These are phyloP conservation scores for Corbicula japonica DNA, from an alignment of 2,888 invertebrate genomes.

Conservation along the genomic window DNA sequence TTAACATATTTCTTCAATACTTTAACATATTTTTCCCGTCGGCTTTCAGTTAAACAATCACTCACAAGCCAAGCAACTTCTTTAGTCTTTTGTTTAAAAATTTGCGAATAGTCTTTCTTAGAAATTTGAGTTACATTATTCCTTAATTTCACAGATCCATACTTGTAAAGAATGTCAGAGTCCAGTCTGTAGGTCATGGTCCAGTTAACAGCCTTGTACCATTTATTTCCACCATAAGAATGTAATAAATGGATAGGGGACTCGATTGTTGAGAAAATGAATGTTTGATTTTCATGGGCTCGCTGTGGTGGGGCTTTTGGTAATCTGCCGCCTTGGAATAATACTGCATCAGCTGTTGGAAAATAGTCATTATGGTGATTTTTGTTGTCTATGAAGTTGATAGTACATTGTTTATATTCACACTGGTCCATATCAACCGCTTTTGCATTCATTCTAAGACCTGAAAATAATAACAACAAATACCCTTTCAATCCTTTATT, in stretches of 20 bases:
- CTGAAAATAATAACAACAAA: conserved; percentile 7
- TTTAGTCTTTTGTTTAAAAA: conserved; percentile 41
- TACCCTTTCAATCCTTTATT: no score
- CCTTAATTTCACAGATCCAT: conserved; percentile 33
- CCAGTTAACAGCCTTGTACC: conserved; percentile 56
- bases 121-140: not conserved
- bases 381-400: conserved; percentile 47
- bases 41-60: conserved; percentile 57
- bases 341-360: conserved; percentile 44
- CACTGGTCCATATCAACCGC: conserved; percentile 41
- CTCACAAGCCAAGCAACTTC: conserved; percentile 58
- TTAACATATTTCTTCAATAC: conserved; percentile 40
- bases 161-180: conserved; percentile 58
- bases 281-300: conserved; percentile 34
- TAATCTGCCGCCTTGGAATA: conserved; percentile 51
- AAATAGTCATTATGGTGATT: conserved; percentile 11
- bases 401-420: conserved; percentile 45
- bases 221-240: not conserved
- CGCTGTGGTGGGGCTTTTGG: conserved; percentile 36
- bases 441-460: conserved; percentile 35
- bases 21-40: conserved; percentile 53
- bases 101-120: conserved; percentile 28
- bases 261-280: conserved; percentile 43
- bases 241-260: conserved; percentile 40
- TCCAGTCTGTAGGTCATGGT: conserved; percentile 64